These are phyloP conservation scores for Dromas ardeola DNA, from an alignment of 2,113 vertebrate species.

Conservation along the genomic window DNA sequence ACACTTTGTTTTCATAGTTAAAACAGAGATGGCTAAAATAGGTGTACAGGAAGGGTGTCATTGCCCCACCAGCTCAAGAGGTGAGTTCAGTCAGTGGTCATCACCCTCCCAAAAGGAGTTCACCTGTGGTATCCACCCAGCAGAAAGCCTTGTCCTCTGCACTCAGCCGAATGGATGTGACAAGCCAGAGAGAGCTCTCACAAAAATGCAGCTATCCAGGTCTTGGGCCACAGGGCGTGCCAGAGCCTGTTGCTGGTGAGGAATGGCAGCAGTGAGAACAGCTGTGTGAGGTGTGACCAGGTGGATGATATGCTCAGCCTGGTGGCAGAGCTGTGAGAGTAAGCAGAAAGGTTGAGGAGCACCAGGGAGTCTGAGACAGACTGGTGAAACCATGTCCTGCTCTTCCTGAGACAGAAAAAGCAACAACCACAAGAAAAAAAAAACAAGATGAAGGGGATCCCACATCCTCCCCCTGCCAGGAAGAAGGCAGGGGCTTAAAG, in stretches of 20 bases:
- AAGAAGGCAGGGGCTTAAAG: neutral
- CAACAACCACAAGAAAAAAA: neutral
- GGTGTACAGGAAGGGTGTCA: rapidly evolving
- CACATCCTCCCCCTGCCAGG: neutral
- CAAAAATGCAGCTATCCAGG: neutral
- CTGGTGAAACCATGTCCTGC: neutral
- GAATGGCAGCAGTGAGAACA: neutral
- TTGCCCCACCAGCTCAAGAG: neutral
- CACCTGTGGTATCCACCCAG: neutral
- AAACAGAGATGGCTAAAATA: neutral
- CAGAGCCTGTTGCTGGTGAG: too few species aligned
- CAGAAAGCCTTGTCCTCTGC: neutral
- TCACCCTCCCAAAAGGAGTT: neutral
- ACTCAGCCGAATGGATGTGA: too few species aligned
- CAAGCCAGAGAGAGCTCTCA: too few species aligned
- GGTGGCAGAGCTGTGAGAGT: neutral
- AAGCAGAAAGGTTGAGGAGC: neutral
- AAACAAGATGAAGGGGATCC: neutral
- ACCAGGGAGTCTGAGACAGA: neutral
- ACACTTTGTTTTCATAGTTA: neutral
- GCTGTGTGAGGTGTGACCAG: neutral
- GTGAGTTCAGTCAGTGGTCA: neutral
- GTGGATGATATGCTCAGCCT: too few species aligned
- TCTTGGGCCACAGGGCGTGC: too few species aligned
- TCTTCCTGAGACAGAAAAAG: neutral